These are phyloP conservation scores for Anoplophora glabripennis DNA, from an alignment of 1,140 invertebrate species.

Conservation along the genomic window DNA sequence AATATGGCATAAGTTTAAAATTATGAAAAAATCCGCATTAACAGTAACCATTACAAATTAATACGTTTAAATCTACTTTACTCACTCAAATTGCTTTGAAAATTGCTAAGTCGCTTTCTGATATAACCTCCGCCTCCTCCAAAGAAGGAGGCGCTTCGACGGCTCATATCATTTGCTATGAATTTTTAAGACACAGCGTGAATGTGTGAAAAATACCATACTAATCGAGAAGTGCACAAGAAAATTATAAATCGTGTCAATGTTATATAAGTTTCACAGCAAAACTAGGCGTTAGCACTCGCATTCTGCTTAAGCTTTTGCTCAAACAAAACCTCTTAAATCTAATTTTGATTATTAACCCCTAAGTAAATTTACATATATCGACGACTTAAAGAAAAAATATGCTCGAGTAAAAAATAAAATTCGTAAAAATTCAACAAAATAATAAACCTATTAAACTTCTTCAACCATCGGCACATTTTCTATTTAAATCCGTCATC, in stretches of 20 bases:
- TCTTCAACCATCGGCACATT: no score
- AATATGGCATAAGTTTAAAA: slow-evolving; percentile 28
- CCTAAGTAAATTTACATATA: slow-evolving; percentile 8
- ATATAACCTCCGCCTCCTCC: background rate
- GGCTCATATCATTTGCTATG: slow-evolving; percentile 22
- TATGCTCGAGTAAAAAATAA: no score
- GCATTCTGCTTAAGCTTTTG: slow-evolving; percentile 3
- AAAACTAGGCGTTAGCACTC: background rate
- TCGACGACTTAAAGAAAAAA: no score
- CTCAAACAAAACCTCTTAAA: slow-evolving; percentile 1
- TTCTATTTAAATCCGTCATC: no score
- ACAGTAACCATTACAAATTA: slow-evolving; percentile 1
- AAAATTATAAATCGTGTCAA: slow-evolving; percentile 31
- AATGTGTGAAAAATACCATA: slow-evolving; percentile 29
- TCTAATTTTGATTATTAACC: slow-evolving; percentile 11
- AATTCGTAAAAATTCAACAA: no score
- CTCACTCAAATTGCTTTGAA: slow-evolving; percentile 28
- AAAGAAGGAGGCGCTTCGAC: slow-evolving; percentile 4
- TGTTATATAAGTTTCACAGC: slow-evolving; percentile 23
- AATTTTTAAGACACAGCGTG: slow-evolving; percentile 38
- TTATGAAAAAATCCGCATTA: slow-evolving; percentile 4
- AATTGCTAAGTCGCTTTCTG: slow-evolving; percentile 30
- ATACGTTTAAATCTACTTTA: slow-evolving; percentile 6
- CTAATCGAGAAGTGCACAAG: slow-evolving; percentile 27
- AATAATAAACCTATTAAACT: no score